A percentile compares a stretch with the other conserved stretches of the same genome.
These are phyloP conservation scores for Chionomys nivalis DNA, from an alignment of 2,113 vertebrate genomes.

Conservation along the genomic window DNA sequence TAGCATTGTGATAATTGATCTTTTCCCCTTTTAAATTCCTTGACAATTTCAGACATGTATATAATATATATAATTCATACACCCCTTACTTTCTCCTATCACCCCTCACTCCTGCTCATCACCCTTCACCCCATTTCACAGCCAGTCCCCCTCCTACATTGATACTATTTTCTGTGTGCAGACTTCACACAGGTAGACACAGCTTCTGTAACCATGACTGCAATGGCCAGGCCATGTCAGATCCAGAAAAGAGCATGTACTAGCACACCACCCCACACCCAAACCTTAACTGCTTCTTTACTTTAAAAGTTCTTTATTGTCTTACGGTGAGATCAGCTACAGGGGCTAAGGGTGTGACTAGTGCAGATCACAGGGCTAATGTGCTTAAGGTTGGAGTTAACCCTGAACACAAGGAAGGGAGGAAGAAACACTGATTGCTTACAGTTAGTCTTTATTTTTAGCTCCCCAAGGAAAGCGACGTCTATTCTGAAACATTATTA, in stretches of 20 bases:
- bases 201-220: neutral
- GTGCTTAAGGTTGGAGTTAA: neutral
- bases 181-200: neutral
- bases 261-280: too few relatives aligned
- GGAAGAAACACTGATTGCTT: neutral
- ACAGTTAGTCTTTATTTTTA: neutral
- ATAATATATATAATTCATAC: neutral
- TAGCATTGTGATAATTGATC: neutral
- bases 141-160: too few relatives aligned
- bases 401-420: neutral
- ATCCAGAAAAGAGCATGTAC: neutral
- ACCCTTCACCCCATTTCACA: neutral
- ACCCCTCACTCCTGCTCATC: neutral
- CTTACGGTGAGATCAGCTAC: neutral
- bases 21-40: neutral
- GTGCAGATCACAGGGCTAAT: too few relatives aligned
- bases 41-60: neutral
- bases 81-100: neutral
- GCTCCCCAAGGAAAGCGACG: neutral
- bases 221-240: neutral
- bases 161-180: too few relatives aligned
- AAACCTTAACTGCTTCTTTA: constrained; percentile 57
- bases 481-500: neutral
- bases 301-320: constrained; percentile 32
- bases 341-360: neutral